Evolutionary conservation across 2,113 vertebrate species (phyloP).

Genomic region (zebrafish (Danio rerio)): GRCz12tu NC_133183.1:44347001-44347500

Average conservation of each 20-base stretch:
- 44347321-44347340: neutral
- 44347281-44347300: neutral
- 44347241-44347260: neutral
- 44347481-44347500: neutral
- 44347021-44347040: slow-evolving; percentile 67
- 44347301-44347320: neutral
- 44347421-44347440: neutral
- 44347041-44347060: slow-evolving; percentile 45
- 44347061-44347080: slow-evolving; percentile 59
- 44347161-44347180: slow-evolving; percentile 14
- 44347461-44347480: neutral
- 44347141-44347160: slow-evolving; percentile 43
- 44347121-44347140: slow-evolving; percentile 66
- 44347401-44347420: neutral
- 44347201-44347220: neutral
- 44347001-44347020: neutral
- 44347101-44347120: slow-evolving; percentile 67
- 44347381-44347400: neutral
- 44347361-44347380: neutral
- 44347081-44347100: slow-evolving; percentile 76
- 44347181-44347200: slow-evolving; percentile 16
- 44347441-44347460: neutral
- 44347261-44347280: neutral
- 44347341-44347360: neutral
- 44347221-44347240: neutral